Conservation (phyloP, 2,113 vertebrate genomes). For the Leptocoma aspasia region DNA sequence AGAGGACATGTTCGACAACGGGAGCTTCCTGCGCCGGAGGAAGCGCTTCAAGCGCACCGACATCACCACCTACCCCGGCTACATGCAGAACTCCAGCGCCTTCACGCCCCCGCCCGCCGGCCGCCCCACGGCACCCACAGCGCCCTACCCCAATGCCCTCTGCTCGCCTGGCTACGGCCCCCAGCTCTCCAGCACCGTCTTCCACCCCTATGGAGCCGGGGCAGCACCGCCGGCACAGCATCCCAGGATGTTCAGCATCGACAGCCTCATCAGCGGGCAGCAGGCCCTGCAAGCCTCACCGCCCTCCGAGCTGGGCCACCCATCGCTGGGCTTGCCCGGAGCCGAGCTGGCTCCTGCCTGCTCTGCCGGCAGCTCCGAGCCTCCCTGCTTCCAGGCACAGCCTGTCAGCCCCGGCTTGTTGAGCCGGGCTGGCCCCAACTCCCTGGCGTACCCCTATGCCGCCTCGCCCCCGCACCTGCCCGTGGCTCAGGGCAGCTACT, state of each 20-base stretch:
- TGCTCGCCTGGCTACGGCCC: conserved; percentile 4
- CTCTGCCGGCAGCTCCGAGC: conserved; percentile 70
- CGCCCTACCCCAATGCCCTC: conserved; percentile 31
- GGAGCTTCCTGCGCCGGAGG: conserved; percentile 88
- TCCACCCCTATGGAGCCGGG: conserved; percentile 10
- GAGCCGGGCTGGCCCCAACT: conserved; percentile 24
- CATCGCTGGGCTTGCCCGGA: conserved; percentile 69
- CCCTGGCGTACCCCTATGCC: conserved; percentile 75
- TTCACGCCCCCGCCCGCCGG: conserved; percentile 77
- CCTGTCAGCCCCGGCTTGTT: conserved; percentile 62
- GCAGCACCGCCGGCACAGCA: conserved; percentile 56
- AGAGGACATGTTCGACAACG: conserved; percentile 96
- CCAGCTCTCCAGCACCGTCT: conserved; percentile 31
- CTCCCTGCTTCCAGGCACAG: conserved; percentile 79
- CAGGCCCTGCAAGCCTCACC: conserved; percentile 74
- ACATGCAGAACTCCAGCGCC: conserved; percentile 87
- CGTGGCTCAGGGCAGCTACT: conserved; percentile 77
- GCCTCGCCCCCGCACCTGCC: conserved; percentile 78
- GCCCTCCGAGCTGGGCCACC: conserved; percentile 69
- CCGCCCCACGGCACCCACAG: conserved; percentile 36
- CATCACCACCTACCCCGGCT: conserved; percentile 86
- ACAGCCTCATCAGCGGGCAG: conserved; percentile 89
- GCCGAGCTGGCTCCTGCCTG: conserved; percentile 76
- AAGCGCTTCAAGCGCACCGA: conserved; percentile 95
- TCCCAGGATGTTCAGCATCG: conserved; percentile 90